Conservation (phyloP, 2,888 invertebrate genomes). For the Esperia sulphurella region DNA sequence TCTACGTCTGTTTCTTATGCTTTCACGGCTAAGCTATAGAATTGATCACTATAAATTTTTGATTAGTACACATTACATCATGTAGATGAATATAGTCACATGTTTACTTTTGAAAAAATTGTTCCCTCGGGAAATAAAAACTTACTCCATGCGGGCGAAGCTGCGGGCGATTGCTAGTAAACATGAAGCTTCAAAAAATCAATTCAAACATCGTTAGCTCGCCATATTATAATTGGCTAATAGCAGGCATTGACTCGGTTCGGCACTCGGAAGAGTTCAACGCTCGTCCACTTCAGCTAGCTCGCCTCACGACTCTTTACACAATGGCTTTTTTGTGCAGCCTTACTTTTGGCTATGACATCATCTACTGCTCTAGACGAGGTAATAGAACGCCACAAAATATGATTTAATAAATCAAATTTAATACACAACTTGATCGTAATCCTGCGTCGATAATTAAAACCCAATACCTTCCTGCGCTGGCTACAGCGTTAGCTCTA, state of each 20-base stretch:
- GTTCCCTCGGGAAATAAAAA: too few species aligned
- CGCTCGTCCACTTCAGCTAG: conserved; percentile 61
- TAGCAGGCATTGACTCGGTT: conserved; percentile 62
- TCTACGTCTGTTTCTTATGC: too few species aligned
- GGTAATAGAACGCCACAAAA: conserved; percentile 23
- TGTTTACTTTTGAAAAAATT: too few species aligned
- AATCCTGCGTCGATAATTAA: too few species aligned
- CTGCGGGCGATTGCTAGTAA: neutral
- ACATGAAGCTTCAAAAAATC: conserved; percentile 22
- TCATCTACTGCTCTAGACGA: conserved; percentile 32
- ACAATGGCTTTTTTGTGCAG: conserved; percentile 75
- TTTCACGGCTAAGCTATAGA: too few species aligned
- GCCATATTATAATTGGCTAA: conserved; percentile 58
- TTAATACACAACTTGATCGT: too few species aligned
- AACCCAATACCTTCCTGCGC: too few species aligned
- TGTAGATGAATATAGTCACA: too few species aligned
- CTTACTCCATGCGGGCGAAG: too few species aligned
- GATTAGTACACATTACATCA: too few species aligned
- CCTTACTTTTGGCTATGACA: conserved; percentile 72
- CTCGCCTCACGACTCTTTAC: conserved; percentile 70
- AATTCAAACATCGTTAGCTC: conserved; percentile 46
- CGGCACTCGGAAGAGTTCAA: conserved; percentile 71
- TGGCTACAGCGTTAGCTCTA: too few species aligned
- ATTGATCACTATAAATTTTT: too few species aligned
- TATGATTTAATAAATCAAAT: conserved; percentile 8